Evolutionary conservation across 1,140 invertebrate genomes (phyloP), one percentile per base, ranked within the genome.

Genomic region (Tribolium madens): DNA sequence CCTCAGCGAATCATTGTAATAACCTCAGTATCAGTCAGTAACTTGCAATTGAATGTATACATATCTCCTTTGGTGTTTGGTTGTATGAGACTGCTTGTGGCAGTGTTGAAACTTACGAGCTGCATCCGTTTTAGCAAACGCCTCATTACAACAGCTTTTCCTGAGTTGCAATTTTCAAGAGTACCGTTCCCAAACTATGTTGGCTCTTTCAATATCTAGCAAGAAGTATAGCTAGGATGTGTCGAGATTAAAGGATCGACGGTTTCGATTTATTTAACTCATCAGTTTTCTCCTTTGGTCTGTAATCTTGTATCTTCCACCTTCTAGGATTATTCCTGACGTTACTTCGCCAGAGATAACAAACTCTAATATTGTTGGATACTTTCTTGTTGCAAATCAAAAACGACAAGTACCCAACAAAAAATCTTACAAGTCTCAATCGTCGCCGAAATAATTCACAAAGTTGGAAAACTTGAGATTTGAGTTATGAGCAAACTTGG

Each of bases 121-220:
- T 73, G 72, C 72, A 73, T 73, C 71, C 48, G 71, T 72, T 72
- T 36, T 48, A 72, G 14, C n/a, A 2, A 14, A 18, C 47, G 17
- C 26, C 33, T 73, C 72, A 73, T 73, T 73, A 73, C 36, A 57
- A 42, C 48, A 36, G 26, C n/a, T 57, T 53, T 21, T 33, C 50
- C 21, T 42, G 48, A 57, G 50, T 57, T 73, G 72, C 72, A 73
- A 73, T 73, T 73, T 73, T 73, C 70, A 52, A 52, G 70, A 73
- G 70, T 73, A 73, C 46, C 21, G 48, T 33, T 73, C 50, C 50
- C 36, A 73, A 73, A 57, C 50, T 57, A 73, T 73, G 70, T 57
- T 17, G 50, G 50, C 18, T 50, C 50, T 50, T 73, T 73, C 70
- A 53, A 73, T 73, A 73, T 50, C 36, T 50, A 12, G 18, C 47